Conservation (phyloP, 2,797 vertebrate species). For the Octomys mimax region DNA sequence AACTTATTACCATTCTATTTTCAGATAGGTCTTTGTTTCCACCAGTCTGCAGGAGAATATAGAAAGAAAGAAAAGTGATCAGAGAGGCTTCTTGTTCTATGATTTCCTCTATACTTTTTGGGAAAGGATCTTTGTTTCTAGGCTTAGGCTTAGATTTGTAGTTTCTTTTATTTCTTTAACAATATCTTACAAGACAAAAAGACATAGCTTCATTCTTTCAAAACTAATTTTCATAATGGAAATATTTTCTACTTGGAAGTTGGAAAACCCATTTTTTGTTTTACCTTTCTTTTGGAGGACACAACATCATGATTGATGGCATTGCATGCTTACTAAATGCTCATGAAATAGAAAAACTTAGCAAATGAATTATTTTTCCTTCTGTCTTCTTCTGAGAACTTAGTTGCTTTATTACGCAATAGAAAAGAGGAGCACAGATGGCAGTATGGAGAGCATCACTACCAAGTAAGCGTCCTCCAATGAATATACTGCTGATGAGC, state of each 20-base stretch:
- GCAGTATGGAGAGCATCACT: not conserved
- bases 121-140: conserved; percentile 35
- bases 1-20: conserved; percentile 47
- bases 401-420: not conserved
- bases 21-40: conserved; percentile 13
- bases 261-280: not conserved
- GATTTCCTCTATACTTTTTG: conserved; percentile 27
- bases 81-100: conserved; percentile 3
- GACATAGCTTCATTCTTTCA: not conserved
- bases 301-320: not conserved
- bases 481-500: not conserved
- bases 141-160: not conserved
- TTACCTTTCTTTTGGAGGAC: not conserved
- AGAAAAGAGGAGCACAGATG: not conserved
- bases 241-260: not conserved
- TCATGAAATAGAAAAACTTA: not conserved
- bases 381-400: not conserved
- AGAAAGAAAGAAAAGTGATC: conserved; percentile 51
- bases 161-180: conserved; percentile 31
- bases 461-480: not conserved
- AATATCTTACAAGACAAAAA: conserved; percentile 41
- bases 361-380: conserved; percentile 2
- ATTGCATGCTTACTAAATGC: not conserved
- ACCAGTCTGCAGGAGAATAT: not conserved
- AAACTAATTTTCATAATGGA: conserved; percentile 36